phyloP scores from a whole-genome alignment of 2,888 invertebrate genomes.

The Pseudococcus viburni region DNA sequence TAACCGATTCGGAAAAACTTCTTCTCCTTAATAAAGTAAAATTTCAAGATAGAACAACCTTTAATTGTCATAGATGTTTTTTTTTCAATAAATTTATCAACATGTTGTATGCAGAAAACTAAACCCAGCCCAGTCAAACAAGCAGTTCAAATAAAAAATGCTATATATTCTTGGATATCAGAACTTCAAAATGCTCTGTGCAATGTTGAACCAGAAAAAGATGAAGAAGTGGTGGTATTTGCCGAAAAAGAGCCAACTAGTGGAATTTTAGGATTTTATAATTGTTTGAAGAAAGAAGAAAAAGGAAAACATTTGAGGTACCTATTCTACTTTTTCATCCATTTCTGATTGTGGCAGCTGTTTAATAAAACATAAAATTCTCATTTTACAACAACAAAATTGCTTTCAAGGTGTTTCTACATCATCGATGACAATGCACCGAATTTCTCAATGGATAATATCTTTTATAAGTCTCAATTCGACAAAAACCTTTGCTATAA shows the following conservation, averaged over 20 bases:
- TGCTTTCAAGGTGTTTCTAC: conserved; percentile 74
- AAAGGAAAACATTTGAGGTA: background rate
- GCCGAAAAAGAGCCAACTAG: conserved; percentile 79
- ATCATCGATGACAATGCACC: conserved; percentile 77
- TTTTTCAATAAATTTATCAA: no score
- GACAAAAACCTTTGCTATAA: conserved; percentile 85
- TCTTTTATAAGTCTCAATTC: conserved; percentile 79
- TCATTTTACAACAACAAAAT: no score
- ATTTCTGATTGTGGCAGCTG: no score
- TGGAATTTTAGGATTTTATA: conserved; percentile 89
- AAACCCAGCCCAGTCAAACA: background rate
- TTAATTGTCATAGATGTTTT: no score
- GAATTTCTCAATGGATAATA: conserved; percentile 76
- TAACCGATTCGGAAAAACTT: background rate
- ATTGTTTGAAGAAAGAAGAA: conserved; percentile 84
- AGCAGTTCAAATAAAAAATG: background rate
- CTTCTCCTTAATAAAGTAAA: background rate
- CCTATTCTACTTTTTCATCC: background rate
- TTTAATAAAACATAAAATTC: no score
- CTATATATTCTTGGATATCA: background rate
- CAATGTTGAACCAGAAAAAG: background rate
- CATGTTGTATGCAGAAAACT: background rate
- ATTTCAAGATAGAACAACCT: no score
- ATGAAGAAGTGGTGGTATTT: conserved; percentile 77
- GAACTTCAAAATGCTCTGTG: background rate